Evolutionary conservation across 2,113 vertebrate species (phyloP).

Genomic region (Vombatus ursinus): DNA sequence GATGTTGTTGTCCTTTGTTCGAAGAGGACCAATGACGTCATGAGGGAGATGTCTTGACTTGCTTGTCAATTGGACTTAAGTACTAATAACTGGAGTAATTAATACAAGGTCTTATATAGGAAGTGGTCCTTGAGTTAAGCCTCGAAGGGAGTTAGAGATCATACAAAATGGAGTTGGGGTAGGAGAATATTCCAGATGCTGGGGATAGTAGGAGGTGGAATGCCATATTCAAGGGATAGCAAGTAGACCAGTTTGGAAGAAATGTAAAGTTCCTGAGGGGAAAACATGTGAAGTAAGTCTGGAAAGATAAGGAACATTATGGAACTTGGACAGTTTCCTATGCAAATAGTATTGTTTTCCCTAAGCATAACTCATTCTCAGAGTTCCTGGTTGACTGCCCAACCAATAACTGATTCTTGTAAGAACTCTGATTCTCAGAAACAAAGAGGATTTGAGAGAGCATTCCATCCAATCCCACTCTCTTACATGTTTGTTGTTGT

Average conservation of each 20-base stretch:
- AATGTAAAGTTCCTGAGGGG: neutral
- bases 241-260: neutral
- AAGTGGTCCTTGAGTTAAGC: neutral
- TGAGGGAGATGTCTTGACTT: no score
- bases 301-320: constrained; percentile 14
- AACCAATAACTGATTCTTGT: neutral
- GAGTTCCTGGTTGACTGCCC: constrained; percentile 13
- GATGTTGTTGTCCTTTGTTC: neutral
- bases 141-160: neutral
- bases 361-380: neutral
- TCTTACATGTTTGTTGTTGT: neutral
- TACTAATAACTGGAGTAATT: neutral
- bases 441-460: constrained; percentile 11
- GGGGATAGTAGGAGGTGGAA: neutral
- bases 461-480: constrained; percentile 1
- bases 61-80: neutral
- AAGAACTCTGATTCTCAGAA: neutral
- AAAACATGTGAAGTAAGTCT: neutral
- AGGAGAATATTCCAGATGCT: neutral
- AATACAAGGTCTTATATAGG: neutral
- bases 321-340: constrained; percentile 10
- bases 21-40: neutral
- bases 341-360: neutral
- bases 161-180: neutral
- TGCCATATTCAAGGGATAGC: neutral